Conservation (phyloP, 2,113 vertebrate species). For the Psittacus erithacus region DNA sequence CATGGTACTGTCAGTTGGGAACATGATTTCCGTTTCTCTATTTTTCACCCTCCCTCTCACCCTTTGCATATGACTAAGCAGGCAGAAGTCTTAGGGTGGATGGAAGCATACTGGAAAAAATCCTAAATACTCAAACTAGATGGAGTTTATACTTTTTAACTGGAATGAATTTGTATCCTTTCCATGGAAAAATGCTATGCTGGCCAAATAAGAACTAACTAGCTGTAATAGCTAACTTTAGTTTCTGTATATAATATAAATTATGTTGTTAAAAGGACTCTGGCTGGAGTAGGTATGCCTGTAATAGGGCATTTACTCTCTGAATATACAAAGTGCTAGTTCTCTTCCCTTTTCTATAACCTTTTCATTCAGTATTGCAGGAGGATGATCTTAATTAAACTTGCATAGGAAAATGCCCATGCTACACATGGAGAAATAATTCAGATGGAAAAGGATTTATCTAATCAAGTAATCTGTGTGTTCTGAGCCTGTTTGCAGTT, state of each 20-base stretch:
- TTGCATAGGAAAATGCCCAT: not conserved
- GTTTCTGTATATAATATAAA: not conserved
- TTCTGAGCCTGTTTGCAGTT: not conserved
- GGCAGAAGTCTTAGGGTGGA: not conserved
- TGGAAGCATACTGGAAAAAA: not conserved
- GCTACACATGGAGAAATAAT: not conserved
- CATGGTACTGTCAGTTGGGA: constrained; percentile 48
- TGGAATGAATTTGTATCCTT: not conserved
- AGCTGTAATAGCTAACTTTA: not conserved
- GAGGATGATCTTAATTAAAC: not conserved
- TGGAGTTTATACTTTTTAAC: not conserved
- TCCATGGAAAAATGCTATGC: not conserved
- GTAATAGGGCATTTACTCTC: not conserved
- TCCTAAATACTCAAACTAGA: not conserved
- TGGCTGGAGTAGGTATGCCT: not conserved
- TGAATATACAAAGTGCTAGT: not conserved
- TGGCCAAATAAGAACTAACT: not conserved
- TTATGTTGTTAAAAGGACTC: not conserved
- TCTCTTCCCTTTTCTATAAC: not conserved
- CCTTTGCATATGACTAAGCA: not conserved
- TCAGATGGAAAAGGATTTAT: not conserved
- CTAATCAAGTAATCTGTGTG: not conserved
- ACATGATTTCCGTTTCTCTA: constrained; percentile 6
- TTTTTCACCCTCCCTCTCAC: constrained; percentile 5
- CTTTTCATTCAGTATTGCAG: not conserved